Evolutionary conservation across 2,113 vertebrate genomes (phyloP), one percentile per base, ranked within the genome.

Genomic region (Pogonocichla stellata): DNA sequence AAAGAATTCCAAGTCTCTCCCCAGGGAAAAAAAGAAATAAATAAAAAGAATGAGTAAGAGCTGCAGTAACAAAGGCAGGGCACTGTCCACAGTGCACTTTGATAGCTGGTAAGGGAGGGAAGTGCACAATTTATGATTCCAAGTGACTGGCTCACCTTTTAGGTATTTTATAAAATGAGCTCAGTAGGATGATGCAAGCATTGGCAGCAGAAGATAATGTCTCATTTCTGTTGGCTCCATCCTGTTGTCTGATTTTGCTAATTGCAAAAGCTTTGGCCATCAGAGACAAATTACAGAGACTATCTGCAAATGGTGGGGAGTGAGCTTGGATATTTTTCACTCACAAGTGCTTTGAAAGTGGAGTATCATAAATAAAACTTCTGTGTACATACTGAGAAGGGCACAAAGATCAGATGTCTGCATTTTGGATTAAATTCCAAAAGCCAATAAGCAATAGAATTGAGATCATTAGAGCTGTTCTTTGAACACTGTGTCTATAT

Each of bases 221-320:
- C 92, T 95, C 66, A 86, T 94, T 96, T 90, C 48, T 93, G 18
- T 81, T 97, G 95, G 93, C 96, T 97, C 77, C 62, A 80, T 85
- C 40, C 48, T 84, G 10, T 54, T 54, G 61, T 88, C 64, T 93
- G 82, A 93, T 74, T 96, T 71, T 92, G 54, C 67, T 97, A 89
- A 93, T 94, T 96, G 66, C 75, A 75, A 48, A 48, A 88, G 70
- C 80, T 90, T 74, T 78, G 42, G 69, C 65, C 43, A 64, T 90
- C 56, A 80, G 90, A 92, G 82, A 83, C 75, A 88, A 96, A 95
- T 83, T 80, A 69, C 12, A 54, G 48, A 62, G 61, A 36, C n/a
- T 88, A 28, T 67, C 28, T 1, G 7, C n/a, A 86, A 94, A 60
- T 70, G 45, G n/a, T 81, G 82, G 50, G 78, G 40, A 84, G 62